phyloP scores from a whole-genome alignment of 2,113 vertebrate genomes.

The Dunckerocampus dactyliophorus region DNA sequence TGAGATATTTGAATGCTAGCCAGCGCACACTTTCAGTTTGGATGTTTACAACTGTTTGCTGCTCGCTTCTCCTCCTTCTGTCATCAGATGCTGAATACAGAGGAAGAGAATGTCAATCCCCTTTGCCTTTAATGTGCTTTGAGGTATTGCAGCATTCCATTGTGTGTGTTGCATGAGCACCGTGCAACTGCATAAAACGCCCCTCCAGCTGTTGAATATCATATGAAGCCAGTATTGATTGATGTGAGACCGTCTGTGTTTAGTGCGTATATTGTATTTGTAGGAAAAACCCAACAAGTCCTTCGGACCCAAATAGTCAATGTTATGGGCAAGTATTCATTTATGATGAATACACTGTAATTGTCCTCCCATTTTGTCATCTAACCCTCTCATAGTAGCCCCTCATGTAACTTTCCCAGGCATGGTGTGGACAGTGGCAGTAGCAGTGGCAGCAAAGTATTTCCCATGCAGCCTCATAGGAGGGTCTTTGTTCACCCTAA shows the following conservation, averaged over 20 bases:
- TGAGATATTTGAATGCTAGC: slow-evolving; percentile 47
- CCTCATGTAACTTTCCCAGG: slow-evolving; percentile 51
- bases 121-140: slow-evolving; percentile 50
- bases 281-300: slow-evolving; percentile 33
- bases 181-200: slow-evolving; percentile 41
- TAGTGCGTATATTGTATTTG: slow-evolving; percentile 14
- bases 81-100: slow-evolving; percentile 55
- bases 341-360: not conserved
- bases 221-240: slow-evolving; percentile 46
- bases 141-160: slow-evolving; percentile 44
- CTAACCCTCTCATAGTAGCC: slow-evolving; percentile 12
- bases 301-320: slow-evolving; percentile 9
- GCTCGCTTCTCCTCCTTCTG: slow-evolving; percentile 25
- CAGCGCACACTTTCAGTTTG: slow-evolving; percentile 36
- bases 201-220: slow-evolving; percentile 54
- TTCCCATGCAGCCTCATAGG: slow-evolving; percentile 71
- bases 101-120: slow-evolving; percentile 48
- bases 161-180: slow-evolving; percentile 10
- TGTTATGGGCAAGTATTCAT: not conserved
- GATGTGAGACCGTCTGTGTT: slow-evolving; percentile 21
- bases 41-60: slow-evolving; percentile 35
- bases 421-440: slow-evolving; percentile 39
- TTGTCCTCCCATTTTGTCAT: not conserved
- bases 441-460: slow-evolving; percentile 49
- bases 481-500: slow-evolving; percentile 67